These are phyloP conservation scores for Trachelus tabidus DNA, from an alignment of 2,888 invertebrate species.

Conservation along the genomic window DNA sequence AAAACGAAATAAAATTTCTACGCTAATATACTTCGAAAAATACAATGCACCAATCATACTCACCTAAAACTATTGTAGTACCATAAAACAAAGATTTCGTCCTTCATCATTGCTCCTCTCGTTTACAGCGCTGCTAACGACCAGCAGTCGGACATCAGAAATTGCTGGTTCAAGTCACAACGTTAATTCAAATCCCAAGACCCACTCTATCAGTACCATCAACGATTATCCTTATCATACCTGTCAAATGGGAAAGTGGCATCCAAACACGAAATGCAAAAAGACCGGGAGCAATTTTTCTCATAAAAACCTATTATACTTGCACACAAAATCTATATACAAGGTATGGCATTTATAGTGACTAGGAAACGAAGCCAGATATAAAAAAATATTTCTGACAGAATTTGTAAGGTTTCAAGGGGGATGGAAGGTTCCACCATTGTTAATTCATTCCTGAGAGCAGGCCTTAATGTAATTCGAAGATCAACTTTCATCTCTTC, in stretches of 20 bases:
- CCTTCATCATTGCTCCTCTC: background rate
- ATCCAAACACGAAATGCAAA: background rate
- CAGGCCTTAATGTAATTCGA: no score
- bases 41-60: background rate
- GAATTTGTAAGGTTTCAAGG: no score
- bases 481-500: no score
- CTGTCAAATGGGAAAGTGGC: background rate
- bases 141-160: background rate
- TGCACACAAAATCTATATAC: no score
- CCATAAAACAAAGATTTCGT: background rate
- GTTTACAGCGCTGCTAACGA: background rate
- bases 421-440: no score
- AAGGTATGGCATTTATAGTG: no score
- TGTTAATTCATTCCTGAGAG: no score
- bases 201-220: background rate
- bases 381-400: no score
- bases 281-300: background rate
- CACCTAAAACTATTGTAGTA: background rate
- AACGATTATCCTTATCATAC: background rate
- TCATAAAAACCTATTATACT: background rate
- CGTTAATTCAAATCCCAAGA: background rate
- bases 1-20: background rate
- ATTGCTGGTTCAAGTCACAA: background rate
- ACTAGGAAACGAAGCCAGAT: no score
- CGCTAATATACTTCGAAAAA: background rate